phyloP scores from a whole-genome alignment of 2,113 vertebrate genomes.

The Caranx ignobilis region DNA sequence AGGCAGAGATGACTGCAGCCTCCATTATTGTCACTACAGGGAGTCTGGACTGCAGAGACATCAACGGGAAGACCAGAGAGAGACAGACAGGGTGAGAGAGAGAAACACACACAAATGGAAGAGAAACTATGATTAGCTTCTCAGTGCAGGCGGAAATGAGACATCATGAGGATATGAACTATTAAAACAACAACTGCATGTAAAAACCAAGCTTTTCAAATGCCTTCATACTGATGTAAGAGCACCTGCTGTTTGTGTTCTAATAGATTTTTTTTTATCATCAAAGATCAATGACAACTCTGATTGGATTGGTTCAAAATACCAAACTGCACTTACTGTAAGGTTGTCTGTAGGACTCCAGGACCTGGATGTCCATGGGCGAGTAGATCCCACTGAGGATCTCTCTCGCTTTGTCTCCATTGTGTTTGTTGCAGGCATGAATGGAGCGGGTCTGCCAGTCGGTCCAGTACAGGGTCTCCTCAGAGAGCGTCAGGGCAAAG shows the following conservation, averaged over 20 bases:
- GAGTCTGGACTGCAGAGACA: conserved; percentile 87
- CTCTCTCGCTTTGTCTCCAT: conserved; percentile 90
- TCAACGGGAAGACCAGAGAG: background rate
- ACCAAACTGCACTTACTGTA: conserved; percentile 83
- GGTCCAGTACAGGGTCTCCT: conserved; percentile 96
- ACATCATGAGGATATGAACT: no score
- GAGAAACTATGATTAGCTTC: background rate
- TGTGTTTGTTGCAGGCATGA: conserved; percentile 95
- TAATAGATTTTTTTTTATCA: no score
- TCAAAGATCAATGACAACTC: background rate
- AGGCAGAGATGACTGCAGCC: conserved; percentile 97
- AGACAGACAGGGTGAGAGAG: background rate
- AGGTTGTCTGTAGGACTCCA: conserved; percentile 91
- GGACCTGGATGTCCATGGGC: conserved; percentile 97
- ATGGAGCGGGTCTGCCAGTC: conserved; percentile 99
- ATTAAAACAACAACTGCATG: background rate
- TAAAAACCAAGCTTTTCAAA: no score
- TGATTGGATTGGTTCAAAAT: background rate
- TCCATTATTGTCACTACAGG: conserved; percentile 90
- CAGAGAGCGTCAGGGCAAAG: conserved; percentile 92
- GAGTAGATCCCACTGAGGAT: conserved; percentile 93
- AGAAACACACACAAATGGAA: background rate
- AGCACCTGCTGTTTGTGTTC: no score
- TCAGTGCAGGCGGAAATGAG: no score
- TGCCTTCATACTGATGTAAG: no score